Base-by-base conservation (phyloP, 2,888 invertebrate species). In the Rhingia campestris region DNA sequence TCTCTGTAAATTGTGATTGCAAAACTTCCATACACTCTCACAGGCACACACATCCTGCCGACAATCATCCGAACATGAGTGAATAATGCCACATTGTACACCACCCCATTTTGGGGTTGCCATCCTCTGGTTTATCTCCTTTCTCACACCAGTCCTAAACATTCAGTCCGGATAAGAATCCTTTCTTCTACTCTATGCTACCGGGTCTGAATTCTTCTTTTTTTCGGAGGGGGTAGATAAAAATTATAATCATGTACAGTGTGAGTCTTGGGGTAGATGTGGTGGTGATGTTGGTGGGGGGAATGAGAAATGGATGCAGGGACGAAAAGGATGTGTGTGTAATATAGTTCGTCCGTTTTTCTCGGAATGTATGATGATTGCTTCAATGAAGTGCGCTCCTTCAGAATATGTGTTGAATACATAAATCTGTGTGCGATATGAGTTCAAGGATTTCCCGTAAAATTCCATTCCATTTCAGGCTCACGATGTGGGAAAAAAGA, bases 361-460 rank as follows among this genome's bases (percentile, higher is more conserved):
- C 69, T 64, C 69, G 77, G 82, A 82, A 82, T 82, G 82, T 82
- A 82, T 74, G 77, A 77, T 82, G 82, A 82, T 82, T 82, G 82
- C 82, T 82, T 82, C 73, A 82, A 82, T 82, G 82, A 82, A 82
- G 82, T 82, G 82, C 77, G 77, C 82, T 82, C 67, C 77, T 82
- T 77, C 73, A 64, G 69, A 77, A 77, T 69, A 82, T 82, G 77
- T 82, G 77, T 77, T 69, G 82, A 77, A 82, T 82, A 82, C 63
- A 77, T 82, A 82, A 82, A 82, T 82, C 82, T 82, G 77, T 77
- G 82, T 77, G 56, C 63, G 73, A 77, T 82, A 66, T 77, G 73
- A 82, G 82, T 77, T 73, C 77, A 82, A 73, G 82, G 77, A 82
- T 82, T 77, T 82, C 61, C 22, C 77, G 73, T 53, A 77, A 41